Conservation (phyloP, 2,797 vertebrate genomes). For the Thripadectes ignobilis region DNA sequence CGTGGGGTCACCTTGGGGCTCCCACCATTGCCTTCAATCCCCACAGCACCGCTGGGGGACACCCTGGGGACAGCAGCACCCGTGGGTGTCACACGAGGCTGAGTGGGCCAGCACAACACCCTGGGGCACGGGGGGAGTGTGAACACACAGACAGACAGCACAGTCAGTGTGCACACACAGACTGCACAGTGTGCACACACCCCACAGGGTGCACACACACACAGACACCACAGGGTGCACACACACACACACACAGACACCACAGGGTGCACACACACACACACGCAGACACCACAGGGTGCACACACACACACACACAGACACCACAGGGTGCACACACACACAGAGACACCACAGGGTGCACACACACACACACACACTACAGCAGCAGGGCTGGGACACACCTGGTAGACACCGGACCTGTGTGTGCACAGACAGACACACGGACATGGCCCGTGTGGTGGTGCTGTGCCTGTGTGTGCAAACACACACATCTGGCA, state of each 20-base stretch:
- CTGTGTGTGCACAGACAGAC: background rate
- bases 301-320: too few relatives aligned
- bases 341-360: too few relatives aligned
- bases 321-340: too few relatives aligned
- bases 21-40: background rate
- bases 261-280: too few relatives aligned
- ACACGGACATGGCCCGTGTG: background rate
- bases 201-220: background rate
- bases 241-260: too few relatives aligned
- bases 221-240: too few relatives aligned
- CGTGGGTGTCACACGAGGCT: fast-evolving
- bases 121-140: fast-evolving
- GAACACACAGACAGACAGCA: too few relatives aligned
- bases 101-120: fast-evolving
- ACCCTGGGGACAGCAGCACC: background rate
- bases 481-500: background rate
- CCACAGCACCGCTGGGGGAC: background rate
- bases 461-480: fast-evolving
- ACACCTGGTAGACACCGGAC: background rate
- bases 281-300: too few relatives aligned
- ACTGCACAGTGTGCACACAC: too few relatives aligned
- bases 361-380: too few relatives aligned
- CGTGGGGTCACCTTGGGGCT: background rate
- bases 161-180: too few relatives aligned
- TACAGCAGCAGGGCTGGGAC: background rate